Base-by-base conservation (phyloP, 2,888 invertebrate genomes). In the Diadegma fenestrale region DNA sequence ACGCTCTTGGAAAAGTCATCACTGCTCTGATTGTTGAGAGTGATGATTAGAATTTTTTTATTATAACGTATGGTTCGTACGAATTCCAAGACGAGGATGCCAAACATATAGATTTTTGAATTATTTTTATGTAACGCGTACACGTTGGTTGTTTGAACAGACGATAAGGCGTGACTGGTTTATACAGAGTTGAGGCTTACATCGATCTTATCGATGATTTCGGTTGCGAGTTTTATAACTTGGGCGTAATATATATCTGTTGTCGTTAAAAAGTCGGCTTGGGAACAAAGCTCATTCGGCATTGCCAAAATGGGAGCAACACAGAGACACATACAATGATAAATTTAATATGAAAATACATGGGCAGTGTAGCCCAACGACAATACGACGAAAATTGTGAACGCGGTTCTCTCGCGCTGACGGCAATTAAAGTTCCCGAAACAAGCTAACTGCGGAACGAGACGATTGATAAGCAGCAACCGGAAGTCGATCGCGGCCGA, bases 381-480 rank as follows among this genome's bases (percentile, higher is more conserved):
- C 63, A 69, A 78, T 77, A 82, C 82, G 73, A 82, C 68, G 80
- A 83, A 78, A 86, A 83, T 37, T 33, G 61, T 64, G 51, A 43
- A 54, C 63, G 45, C 41, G 73, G 19, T 80, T 64, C 64, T 72
- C 72, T 51, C 48, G 48, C 78, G 76, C 45, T 76, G 79, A 82
- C 87, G 85, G 89, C 89, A 89, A 90, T 90, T 88, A 89, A 90
- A 90, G 82, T 88, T 89, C 86, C 88, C 89, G 88, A 88, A 90
- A 88, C 85, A 84, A 88, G 89, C 89, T 87, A 91, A 90, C 72
- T 68, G 80, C 92, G 92, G 91, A 93, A 92, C 86, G 91, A 90
- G 88, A 85, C 87, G 88, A 92, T 91, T 93, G 93, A 93, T 93
- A 93, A 93, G 90, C 91, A 84, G 86, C 82, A 72, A 85, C 91